These are phyloP conservation scores for Noctua janthina DNA, from an alignment of 2,888 invertebrate genomes.

Conservation along the genomic window DNA sequence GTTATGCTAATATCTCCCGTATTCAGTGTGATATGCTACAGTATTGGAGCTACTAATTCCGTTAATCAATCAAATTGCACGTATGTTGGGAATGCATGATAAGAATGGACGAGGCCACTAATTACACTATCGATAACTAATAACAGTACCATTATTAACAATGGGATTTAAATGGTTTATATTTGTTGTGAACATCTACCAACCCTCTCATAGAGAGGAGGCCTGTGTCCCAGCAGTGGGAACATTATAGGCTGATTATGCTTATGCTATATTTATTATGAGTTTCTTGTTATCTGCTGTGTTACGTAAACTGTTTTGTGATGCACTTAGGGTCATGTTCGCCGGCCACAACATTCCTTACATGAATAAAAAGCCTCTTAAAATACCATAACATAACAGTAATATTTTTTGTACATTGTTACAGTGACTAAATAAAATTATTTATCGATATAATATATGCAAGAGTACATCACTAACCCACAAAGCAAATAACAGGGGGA, in stretches of 20 bases:
- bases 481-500: constrained; percentile 47
- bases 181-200: neutral
- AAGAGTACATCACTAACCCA: constrained; percentile 49
- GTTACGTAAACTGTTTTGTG: neutral
- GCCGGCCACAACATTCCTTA: neutral
- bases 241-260: no score
- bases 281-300: neutral
- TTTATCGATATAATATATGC: constrained; percentile 40
- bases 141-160: neutral
- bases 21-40: constrained; percentile 4
- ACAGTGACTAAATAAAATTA: neutral
- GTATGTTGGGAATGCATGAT: neutral
- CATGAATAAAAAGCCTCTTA: neutral
- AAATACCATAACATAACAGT: neutral
- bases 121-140: neutral
- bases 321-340: neutral
- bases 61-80: constrained; percentile 41
- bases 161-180: neutral
- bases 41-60: constrained; percentile 26
- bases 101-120: neutral
- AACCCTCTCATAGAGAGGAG: no score
- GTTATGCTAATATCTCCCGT: constrained; percentile 29
- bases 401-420: neutral
- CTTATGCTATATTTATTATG: neutral
- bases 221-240: no score